Base-by-base conservation (phyloP, 2,113 vertebrate species). In the Sarotherodon lohbergeri region DNA sequence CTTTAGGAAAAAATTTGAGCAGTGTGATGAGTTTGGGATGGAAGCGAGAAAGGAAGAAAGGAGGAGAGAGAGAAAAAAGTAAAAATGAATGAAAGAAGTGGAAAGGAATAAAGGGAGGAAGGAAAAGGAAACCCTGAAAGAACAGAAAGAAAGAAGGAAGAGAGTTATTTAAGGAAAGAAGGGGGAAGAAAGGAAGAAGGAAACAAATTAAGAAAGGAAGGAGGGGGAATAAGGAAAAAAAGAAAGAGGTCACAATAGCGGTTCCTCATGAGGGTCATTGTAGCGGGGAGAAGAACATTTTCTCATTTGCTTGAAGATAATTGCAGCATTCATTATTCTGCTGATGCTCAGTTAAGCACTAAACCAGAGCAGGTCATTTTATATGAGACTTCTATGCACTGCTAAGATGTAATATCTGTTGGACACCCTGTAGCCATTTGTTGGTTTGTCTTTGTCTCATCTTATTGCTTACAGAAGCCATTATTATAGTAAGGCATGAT, bases 241-340 rank as follows among this genome's bases (percentile, higher is more conserved):
- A 27, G 9, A 43, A 56, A 41, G 16, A 68, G 24, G 19, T 36
- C 81, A 78, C 55, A 68, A 50, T 73, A 85, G 34, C 22, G 22
- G 39, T 14, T 54, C 57, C 73, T 88, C 73, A 27, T 50, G 76
- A 83, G 86, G 80, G 48, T 55, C 79, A 59, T 85, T 89, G 9
- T 27, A 68, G 36, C 41, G 4, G n/a, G 7, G 27, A 85, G 66
- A 91, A 85, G 83, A 85, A 81, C 55, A 89, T 83, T 85, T 90
- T 86, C 73, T 90, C 85, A 88, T 92, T 91, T 89, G 81, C 84
- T 57, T 59, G 59, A 81, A 84, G 63, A 71, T 91, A 91, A 93
- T 89, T 92, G 88, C 86, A n/a, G 63, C 84, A 14, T 24, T 81
- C 86, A 90, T 86, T 82, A 76, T 84, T 89, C 73, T 88, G 86